Evolutionary conservation across 2,888 invertebrate genomes (phyloP), one percentile per base, ranked within the genome.

Genomic region (Scaptomyza polygonia): DNA sequence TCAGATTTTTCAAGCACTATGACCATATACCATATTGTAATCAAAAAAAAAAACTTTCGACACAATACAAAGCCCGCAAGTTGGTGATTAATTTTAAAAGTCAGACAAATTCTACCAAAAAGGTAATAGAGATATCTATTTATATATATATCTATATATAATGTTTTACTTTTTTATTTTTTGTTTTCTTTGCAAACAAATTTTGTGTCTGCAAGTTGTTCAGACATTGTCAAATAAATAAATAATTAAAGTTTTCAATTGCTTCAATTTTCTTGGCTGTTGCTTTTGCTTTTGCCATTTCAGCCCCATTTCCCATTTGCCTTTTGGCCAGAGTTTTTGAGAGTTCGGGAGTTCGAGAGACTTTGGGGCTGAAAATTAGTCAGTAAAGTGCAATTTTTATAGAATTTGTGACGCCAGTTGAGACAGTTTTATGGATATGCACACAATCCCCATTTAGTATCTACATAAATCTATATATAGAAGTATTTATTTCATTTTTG

Each of bases 351-450:
- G 1, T 2, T 21, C 5, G 16, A 40, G 47, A 21, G 21, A 21
- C 1, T 29, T 27, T n/a, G 11, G 48, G 32, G 32, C 21, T 14
- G n/a, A 7, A 64, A 64, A 64, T 63, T 64, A 64, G 63, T 64
- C 52, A 48, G 48, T 36, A 64, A 63, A 44, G 36, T 32, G 61
- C 30, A 61, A 61, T 70, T 68, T 68, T 51, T 51, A 63, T 63
- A 27, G 51, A 32, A 43, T 45, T 54, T 69, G 42, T 71, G 57
- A 57, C 52, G 72, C 49, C 70, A 71, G 48, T 65, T 69, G 52
- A 49, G 72, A 54, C 72, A 70, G 57, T 72, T 72, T 72, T 65
- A 70, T 72, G 67, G 66, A 55, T 70, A n/a, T n/a, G n/a, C n/a
- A 58, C 72, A 72, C 58, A 54, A 51, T 51, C 39, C 4, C 9